These are phyloP conservation scores for Hippopotamyrus pictus DNA, from an alignment of 2,797 vertebrate genomes.

Conservation along the genomic window DNA sequence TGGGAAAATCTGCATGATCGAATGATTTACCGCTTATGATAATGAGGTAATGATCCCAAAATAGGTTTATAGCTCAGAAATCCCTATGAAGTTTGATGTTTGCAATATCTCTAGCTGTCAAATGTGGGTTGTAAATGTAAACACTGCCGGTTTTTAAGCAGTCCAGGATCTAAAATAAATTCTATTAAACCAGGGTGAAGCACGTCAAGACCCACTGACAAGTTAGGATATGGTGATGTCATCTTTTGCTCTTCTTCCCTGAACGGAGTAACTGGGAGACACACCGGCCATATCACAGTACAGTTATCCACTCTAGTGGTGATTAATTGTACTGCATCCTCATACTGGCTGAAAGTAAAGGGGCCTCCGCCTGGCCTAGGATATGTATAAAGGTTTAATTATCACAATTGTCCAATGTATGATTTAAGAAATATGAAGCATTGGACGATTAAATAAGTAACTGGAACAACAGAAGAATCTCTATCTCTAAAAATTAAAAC, in stretches of 20 bases:
- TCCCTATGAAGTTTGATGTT: background rate
- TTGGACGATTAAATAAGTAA: background rate
- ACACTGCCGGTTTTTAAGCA: background rate
- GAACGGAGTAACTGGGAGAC: background rate
- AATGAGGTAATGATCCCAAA: background rate
- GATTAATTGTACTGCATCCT: background rate
- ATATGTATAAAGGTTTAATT: background rate
- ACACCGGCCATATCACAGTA: background rate
- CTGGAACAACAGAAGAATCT: background rate
- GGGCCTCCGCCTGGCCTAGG: background rate
- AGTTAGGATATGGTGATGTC: background rate
- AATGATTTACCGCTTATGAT: background rate
- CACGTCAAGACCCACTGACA: background rate
- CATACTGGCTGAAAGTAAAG: background rate
- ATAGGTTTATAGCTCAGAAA: background rate
- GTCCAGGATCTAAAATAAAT: background rate
- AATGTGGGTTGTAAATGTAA: background rate
- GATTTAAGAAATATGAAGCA: background rate
- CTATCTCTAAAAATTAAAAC: too few relatives aligned
- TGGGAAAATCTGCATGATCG: background rate
- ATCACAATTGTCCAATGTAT: background rate
- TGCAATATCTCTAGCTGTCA: background rate
- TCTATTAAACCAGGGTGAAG: background rate
- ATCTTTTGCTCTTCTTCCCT: background rate
- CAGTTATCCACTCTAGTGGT: background rate